Evolutionary conservation across 2,113 vertebrate genomes (phyloP), one percentile per base, ranked within the genome.

Genomic region (Proteles cristata): DNA sequence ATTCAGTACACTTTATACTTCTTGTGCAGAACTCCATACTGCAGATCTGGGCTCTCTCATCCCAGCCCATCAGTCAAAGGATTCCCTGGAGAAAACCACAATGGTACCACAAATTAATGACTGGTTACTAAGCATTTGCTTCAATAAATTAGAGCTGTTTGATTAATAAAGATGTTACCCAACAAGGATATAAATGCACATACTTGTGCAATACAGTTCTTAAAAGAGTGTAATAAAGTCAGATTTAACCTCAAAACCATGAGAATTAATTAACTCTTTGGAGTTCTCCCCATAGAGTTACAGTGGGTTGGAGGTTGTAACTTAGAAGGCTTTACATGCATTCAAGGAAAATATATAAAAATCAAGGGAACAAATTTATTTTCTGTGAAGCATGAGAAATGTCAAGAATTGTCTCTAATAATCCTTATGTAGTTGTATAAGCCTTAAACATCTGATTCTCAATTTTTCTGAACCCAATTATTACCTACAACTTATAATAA

Each of bases 401-500:
- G 43, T 39, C 23, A 93, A 88, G 33, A 87, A 82, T 94, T 74
- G 10, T 73, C 50, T 95, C 33, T 79, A 61, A 50, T 63, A 90
- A 92, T 45, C 21, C n/a, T 87, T 88, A 77, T 31, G 19, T 93
- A 66, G 63, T 71, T 88, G 19, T 63, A 26, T 77, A 86, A 88
- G 58, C 33, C 45, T 96, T 94, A 65, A 77, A 81, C 15, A 88
- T 55, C 66, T 69, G 45, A 88, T 65, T 85, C 39, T 55, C 61
- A 77, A 66, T 90, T 92, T 89, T 95, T 92, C 79, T 89, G 8
- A 92, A 53, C 45, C 90, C 85, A 88, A 92, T 93, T 86, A 95
- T 93, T 91, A 77, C 50, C 35, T 85, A 93, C 28, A 31, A 68
- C 73, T 96, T 85, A 97, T 68, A 95, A 90, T 84, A 88, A 97